phyloP scores from a whole-genome alignment of 2,113 vertebrate species.

The Platysteira castanea region DNA sequence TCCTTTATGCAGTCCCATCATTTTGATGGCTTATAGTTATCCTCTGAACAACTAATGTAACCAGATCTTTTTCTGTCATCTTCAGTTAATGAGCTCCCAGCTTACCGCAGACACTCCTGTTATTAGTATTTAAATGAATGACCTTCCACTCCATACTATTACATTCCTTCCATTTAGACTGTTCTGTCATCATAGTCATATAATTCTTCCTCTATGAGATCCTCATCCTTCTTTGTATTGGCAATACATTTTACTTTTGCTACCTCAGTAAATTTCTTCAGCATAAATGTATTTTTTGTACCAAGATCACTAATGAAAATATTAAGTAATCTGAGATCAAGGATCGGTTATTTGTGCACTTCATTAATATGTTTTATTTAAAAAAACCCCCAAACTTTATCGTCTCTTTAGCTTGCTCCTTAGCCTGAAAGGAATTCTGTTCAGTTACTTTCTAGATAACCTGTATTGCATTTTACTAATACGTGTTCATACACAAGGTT shows the following conservation, averaged over 20 bases:
- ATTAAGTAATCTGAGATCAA: neutral
- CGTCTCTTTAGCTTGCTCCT: neutral
- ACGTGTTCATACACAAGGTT: neutral
- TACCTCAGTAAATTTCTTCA: neutral
- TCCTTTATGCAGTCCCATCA: slow-evolving; percentile 7
- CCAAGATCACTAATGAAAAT: neutral
- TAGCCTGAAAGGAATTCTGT: neutral
- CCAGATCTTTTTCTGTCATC: slow-evolving; percentile 56
- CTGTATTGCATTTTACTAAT: neutral
- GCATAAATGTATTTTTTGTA: neutral
- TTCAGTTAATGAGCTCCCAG: slow-evolving; percentile 49
- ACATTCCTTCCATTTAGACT: slow-evolving; percentile 50
- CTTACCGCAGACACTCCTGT: slow-evolving; percentile 46
- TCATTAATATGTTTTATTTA: neutral
- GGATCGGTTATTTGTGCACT: neutral
- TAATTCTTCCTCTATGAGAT: neutral
- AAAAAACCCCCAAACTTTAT: neutral
- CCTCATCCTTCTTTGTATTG: neutral
- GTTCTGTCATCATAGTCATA: slow-evolving; percentile 13
- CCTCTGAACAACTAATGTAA: slow-evolving; percentile 38
- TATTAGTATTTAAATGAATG: slow-evolving; percentile 65
- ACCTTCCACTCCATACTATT: slow-evolving; percentile 28
- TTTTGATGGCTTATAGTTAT: slow-evolving; percentile 24
- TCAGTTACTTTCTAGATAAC: neutral
- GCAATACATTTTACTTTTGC: neutral